These are phyloP conservation scores for Drosophila mauritiana DNA, from an alignment of 1,140 invertebrate species.

Conservation along the genomic window DNA sequence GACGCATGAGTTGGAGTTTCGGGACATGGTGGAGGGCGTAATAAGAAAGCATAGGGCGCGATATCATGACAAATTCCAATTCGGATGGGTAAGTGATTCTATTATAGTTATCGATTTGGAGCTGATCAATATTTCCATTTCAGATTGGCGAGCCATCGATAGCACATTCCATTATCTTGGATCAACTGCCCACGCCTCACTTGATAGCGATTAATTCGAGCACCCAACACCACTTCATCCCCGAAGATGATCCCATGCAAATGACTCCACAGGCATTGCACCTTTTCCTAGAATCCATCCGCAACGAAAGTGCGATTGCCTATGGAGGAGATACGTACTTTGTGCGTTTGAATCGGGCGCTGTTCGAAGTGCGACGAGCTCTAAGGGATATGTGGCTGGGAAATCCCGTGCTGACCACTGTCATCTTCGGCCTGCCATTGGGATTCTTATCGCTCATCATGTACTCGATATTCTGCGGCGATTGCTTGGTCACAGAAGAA, in stretches of 20 bases:
- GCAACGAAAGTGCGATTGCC: constrained; percentile 89
- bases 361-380: constrained; percentile 91
- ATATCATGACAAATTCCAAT: constrained; percentile 94
- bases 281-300: constrained; percentile 91
- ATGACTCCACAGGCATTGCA: constrained; percentile 92
- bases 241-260: constrained; percentile 92
- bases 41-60: constrained; percentile 91
- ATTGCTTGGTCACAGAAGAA: constrained; percentile 96
- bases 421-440: constrained; percentile 94
- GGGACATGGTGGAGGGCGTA: constrained; percentile 93
- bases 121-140: constrained; percentile 33
- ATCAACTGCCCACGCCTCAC: constrained; percentile 92
- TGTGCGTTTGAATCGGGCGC: constrained; percentile 90
- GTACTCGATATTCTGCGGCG: constrained; percentile 96
- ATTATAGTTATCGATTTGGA: neutral
- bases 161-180: constrained; percentile 96
- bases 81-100: constrained; percentile 90
- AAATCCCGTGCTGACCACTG: constrained; percentile 94
- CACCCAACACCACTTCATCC: constrained; percentile 95
- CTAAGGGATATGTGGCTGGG: constrained; percentile 94
- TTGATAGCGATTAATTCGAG: constrained; percentile 95
- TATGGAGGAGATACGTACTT: constrained; percentile 92
- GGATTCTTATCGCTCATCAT: constrained; percentile 97
- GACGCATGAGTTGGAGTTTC: constrained; percentile 92
- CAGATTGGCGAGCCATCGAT: constrained; percentile 91